Evolutionary conservation across 2,113 vertebrate genomes (phyloP).

Genomic region (Numenius arquata): DNA sequence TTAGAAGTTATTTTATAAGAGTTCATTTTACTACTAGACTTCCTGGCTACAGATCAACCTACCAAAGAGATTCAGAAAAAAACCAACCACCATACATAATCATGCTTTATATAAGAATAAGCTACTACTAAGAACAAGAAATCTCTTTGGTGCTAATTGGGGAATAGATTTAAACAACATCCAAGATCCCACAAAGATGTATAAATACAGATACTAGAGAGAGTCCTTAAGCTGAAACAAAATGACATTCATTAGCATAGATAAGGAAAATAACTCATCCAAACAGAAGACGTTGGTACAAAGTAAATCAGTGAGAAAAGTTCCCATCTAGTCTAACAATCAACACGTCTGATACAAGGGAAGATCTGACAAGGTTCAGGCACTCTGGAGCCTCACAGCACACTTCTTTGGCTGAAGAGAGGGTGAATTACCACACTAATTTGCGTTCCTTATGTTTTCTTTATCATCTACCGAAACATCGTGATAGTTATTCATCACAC

Average conservation of each 20-base stretch:
- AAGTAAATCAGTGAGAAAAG: background rate
- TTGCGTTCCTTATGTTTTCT: background rate
- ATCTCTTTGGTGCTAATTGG: background rate
- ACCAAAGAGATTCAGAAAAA: background rate
- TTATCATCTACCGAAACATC: background rate
- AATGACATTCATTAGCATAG: background rate
- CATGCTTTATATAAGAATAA: background rate
- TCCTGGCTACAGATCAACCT: background rate
- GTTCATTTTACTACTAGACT: slow-evolving; percentile 2
- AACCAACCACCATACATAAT: background rate
- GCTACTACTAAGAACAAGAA: background rate
- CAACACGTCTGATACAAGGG: background rate
- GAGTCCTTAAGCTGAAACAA: background rate
- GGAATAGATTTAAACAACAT: background rate
- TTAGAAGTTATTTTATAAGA: background rate
- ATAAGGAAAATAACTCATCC: background rate
- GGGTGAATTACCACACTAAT: background rate
- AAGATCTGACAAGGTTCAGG: background rate
- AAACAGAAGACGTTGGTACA: background rate
- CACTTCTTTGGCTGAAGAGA: background rate
- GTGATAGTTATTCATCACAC: background rate
- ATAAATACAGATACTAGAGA: background rate
- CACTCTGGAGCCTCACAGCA: background rate
- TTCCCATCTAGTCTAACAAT: background rate
- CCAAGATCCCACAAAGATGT: background rate